phyloP scores from a whole-genome alignment of 2,888 invertebrate genomes.

The Stenodema calcarata region DNA sequence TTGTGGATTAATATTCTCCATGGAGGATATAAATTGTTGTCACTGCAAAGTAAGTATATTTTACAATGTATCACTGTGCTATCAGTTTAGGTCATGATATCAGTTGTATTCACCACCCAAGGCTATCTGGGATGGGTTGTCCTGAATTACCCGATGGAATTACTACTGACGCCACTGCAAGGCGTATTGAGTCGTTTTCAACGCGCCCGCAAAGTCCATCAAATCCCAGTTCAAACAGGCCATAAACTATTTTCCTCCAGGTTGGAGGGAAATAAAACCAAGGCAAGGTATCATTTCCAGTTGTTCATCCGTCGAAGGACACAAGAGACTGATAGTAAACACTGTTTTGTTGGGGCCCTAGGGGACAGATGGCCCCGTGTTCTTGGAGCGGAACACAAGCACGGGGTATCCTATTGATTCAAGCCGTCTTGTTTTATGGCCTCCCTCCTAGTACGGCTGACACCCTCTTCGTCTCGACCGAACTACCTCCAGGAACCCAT shows the following conservation, averaged over 20 bases:
- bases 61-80: too few relatives aligned
- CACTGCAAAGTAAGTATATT: too few relatives aligned
- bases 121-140: too few relatives aligned
- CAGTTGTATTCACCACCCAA: too few relatives aligned
- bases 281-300: not conserved
- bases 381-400: slow-evolving; percentile 43
- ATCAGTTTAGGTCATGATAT: too few relatives aligned
- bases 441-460: slow-evolving; percentile 5
- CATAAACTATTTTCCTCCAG: not conserved
- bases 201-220: not conserved
- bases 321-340: slow-evolving; percentile 32
- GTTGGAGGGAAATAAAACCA: not conserved
- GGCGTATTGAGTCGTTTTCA: not conserved
- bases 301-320: slow-evolving; percentile 32
- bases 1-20: too few relatives aligned
- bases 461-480: slow-evolving; percentile 29
- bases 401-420: slow-evolving; percentile 45
- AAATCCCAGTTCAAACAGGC: not conserved
- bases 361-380: slow-evolving; percentile 37
- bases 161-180: too few relatives aligned
- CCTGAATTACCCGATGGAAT: too few relatives aligned
- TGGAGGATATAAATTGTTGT: too few relatives aligned
- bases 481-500: slow-evolving; percentile 19
- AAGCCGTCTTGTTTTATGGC: slow-evolving; percentile 41
- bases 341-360: slow-evolving; percentile 23